Evolutionary conservation across 2,797 vertebrate species (phyloP).

Genomic region (Eulemur albifrons): DNA sequence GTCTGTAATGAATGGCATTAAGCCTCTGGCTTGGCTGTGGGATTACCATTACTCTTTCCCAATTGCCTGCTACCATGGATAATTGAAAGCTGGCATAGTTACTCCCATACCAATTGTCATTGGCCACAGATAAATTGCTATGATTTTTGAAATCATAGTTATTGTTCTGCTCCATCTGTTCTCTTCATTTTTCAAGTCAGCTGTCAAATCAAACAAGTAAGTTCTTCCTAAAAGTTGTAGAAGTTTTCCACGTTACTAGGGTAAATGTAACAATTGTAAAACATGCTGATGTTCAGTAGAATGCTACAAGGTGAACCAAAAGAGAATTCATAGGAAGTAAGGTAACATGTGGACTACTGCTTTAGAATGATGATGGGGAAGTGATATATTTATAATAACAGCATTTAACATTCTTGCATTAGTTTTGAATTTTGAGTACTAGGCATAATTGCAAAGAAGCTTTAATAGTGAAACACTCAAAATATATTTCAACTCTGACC

Average conservation of each 20-base stretch:
- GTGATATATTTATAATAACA: conserved; percentile 16
- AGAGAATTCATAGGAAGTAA: conserved; percentile 24
- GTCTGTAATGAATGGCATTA: not conserved
- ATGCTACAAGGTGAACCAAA: not conserved
- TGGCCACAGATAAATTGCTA: conserved; percentile 42
- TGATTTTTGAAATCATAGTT: conserved; percentile 69
- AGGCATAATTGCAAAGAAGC: conserved; percentile 2
- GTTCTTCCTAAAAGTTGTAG: conserved; percentile 30
- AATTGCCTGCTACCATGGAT: not conserved
- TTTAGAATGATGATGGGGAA: not conserved
- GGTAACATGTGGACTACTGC: not conserved
- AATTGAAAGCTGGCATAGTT: conserved; percentile 68
- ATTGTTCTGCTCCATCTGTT: conserved; percentile 63
- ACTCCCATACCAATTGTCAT: conserved; percentile 25
- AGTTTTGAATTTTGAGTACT: conserved; percentile 24
- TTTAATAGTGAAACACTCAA: conserved; percentile 45
- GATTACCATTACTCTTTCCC: not conserved
- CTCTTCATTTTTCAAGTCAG: conserved; percentile 60
- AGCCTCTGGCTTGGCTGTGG: conserved; percentile 13
- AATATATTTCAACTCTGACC: conserved; percentile 7
- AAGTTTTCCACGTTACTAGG: not conserved
- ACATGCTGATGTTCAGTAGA: not conserved
- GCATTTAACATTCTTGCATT: conserved; percentile 43
- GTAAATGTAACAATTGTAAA: conserved; percentile 28
- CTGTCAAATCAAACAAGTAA: conserved; percentile 52